Evolutionary conservation across 2,113 vertebrate genomes (phyloP).

Genomic region (Coptodon rendalli): DNA sequence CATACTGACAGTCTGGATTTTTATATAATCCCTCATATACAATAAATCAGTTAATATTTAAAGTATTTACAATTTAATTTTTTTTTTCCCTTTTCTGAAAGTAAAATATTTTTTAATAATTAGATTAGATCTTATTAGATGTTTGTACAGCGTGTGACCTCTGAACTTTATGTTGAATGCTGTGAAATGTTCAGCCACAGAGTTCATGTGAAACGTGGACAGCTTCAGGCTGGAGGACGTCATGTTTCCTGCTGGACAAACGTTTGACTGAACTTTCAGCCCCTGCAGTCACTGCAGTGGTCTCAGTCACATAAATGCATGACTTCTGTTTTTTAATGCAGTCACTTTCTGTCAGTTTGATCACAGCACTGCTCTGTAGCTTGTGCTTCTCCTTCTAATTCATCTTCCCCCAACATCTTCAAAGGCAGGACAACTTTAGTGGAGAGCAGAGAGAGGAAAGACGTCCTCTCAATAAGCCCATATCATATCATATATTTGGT

Average conservation of each 20-base stretch:
- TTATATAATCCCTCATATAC: neutral
- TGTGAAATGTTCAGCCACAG: neutral
- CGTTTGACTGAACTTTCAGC: neutral
- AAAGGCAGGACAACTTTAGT: neutral
- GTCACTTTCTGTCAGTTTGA: neutral
- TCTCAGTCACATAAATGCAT: neutral
- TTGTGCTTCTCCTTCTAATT: neutral
- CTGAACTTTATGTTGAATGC: neutral
- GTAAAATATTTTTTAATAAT: neutral
- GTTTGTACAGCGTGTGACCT: neutral
- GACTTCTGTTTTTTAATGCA: neutral
- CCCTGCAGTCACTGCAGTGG: neutral
- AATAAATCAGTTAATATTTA: neutral
- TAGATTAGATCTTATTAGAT: neutral
- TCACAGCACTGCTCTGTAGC: neutral
- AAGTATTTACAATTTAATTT: neutral
- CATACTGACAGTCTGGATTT: neutral
- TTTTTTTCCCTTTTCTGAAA: neutral
- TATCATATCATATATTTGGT: neutral
- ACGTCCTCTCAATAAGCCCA: neutral
- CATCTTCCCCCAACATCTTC: neutral
- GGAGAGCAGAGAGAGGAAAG: neutral
- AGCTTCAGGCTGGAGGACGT: neutral
- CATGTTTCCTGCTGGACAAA: neutral
- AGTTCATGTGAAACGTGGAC: neutral